Evolutionary conservation across 1,140 invertebrate genomes (phyloP), one percentile per base, ranked within the genome.

Genomic region (Linepithema humile): DNA sequence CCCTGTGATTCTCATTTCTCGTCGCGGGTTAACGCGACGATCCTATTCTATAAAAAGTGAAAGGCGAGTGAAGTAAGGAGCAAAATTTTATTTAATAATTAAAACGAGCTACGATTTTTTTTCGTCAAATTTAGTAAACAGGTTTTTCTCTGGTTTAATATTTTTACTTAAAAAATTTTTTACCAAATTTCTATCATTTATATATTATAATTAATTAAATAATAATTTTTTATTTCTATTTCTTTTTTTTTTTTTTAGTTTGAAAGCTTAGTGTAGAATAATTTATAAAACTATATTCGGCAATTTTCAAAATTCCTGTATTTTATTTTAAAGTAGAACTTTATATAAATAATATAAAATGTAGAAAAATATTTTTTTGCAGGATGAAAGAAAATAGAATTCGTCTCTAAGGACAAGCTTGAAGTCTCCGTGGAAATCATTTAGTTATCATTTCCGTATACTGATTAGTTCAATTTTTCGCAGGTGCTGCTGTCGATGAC

Each of bases 401-500:
- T 69, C 12, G 29, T 67, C 7, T 35, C 15, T 10, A 64, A 32
- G 35, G 6, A 55, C 23, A 29, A 40, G 6, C 17, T 29, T 20
- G 4, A 29, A 69, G 3, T 4, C 3, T 43, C 0, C 26, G 10
- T 9, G 48, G 35, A 43, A 29, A 65, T 26, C 6, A 7, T 75
- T 48, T 35, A 48, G 15, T 80, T n/a, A 26, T 1, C 35, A 29
- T 69, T 89, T 85, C 84, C 83, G 53, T 5, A 64, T 86, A 91
- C 89, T 91, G 45, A 90, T 53, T 64, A 50, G 12, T 69, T 83
- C 2, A 65, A 50, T 88, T 89, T 91, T 90, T 84, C 83, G 55
- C 69, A 91, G 88, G 89, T 90, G 64, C 72, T 85, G 74, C 82
- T 57, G 43, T 9, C 7, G 6, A 60, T 6, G 64, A 64, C 29